These are phyloP conservation scores for Drosophila histrio DNA, from an alignment of 2,888 invertebrate genomes.

Conservation along the genomic window DNA sequence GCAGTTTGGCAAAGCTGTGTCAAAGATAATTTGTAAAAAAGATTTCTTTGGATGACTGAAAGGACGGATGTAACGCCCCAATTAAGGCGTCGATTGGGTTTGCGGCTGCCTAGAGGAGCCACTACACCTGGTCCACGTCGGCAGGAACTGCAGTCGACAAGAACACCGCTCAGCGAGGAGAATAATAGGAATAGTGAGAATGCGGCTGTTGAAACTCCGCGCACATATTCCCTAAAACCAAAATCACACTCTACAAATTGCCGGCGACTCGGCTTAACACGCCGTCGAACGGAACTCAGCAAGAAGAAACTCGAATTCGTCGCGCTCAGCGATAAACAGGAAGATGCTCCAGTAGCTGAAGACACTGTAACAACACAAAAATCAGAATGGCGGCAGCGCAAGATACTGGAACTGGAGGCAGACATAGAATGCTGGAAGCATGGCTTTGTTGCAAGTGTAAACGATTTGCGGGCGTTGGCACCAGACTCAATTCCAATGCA, in stretches of 20 bases:
- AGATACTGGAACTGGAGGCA: slow-evolving; percentile 53
- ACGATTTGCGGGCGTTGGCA: slow-evolving; percentile 66
- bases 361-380: background rate
- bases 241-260: slow-evolving; percentile 58
- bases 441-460: slow-evolving; percentile 69
- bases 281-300: slow-evolving; percentile 54
- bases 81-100: slow-evolving; percentile 51
- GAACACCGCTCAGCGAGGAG: background rate
- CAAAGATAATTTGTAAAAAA: background rate
- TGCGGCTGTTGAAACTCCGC: slow-evolving; percentile 37
- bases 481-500: slow-evolving; percentile 40
- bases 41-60: slow-evolving; percentile 40
- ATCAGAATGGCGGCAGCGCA: slow-evolving; percentile 26
- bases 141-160: background rate
- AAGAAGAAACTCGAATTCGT: slow-evolving; percentile 72
- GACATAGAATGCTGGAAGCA: slow-evolving; percentile 71
- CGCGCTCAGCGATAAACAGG: slow-evolving; percentile 30
- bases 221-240: slow-evolving; percentile 11
- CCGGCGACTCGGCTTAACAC: slow-evolving; percentile 63
- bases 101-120: slow-evolving; percentile 33
- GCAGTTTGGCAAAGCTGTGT: background rate
- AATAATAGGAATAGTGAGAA: background rate
- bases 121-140: slow-evolving; percentile 50
- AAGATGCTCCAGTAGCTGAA: background rate
- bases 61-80: slow-evolving; percentile 50